Percentiles rank a stretch among this genome's conserved stretches.
Conservation (phyloP, 2,113 vertebrate species). For the Cichladusa arquata region DNA sequence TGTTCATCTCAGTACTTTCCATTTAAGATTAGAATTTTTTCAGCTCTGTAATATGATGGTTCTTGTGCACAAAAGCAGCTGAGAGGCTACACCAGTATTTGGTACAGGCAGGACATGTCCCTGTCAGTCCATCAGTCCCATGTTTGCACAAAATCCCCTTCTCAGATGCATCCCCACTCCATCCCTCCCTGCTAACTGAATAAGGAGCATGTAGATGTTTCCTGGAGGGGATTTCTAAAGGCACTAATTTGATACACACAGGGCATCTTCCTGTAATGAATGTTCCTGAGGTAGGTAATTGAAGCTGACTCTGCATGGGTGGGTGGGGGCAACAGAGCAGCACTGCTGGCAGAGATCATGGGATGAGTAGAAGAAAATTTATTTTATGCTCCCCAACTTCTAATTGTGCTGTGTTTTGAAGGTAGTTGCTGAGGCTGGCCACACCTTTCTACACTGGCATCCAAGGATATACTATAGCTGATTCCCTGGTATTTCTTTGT, state of each 20-base stretch:
- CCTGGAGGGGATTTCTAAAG: neutral
- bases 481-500: neutral
- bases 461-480: neutral
- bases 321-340: neutral
- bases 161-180: neutral
- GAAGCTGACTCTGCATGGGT: neutral
- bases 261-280: conserved; percentile 1
- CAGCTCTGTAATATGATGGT: neutral
- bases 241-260: conserved; percentile 20
- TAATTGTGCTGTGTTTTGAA: neutral
- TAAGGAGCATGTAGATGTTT: neutral
- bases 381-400: neutral
- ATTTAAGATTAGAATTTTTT: neutral
- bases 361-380: neutral
- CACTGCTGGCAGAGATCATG: neutral
- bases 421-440: neutral
- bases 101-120: neutral
- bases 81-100: neutral
- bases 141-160: neutral
- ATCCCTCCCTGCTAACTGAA: conserved; percentile 4
- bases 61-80: neutral
- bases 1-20: neutral
- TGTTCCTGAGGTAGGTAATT: neutral
- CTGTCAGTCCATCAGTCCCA: neutral
- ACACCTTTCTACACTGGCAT: neutral